Percentiles rank a stretch among this genome's conserved stretches.
These are phyloP conservation scores for Trichopria drosophilae DNA, from an alignment of 2,888 invertebrate species.

Conservation along the genomic window DNA sequence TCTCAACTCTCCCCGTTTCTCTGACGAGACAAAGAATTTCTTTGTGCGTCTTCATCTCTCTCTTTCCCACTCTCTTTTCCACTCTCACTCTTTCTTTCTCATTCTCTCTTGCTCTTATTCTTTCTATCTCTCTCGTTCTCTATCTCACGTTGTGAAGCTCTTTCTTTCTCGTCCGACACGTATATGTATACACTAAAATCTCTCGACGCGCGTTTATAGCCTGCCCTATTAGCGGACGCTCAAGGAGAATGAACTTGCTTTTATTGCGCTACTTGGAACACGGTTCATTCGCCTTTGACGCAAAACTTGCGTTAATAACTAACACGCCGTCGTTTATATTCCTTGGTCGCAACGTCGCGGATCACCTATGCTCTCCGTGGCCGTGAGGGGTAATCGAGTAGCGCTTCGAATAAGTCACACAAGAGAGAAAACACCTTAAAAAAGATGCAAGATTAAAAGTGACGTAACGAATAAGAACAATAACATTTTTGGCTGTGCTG, in stretches of 20 bases:
- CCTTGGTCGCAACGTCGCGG: slow-evolving; percentile 26
- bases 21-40: slow-evolving; percentile 41
- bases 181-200: slow-evolving; percentile 40
- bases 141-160: not conserved
- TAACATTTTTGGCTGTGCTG: no score
- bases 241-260: slow-evolving; percentile 43
- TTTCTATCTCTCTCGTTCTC: slow-evolving; percentile 2
- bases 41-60: slow-evolving; percentile 38
- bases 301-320: slow-evolving; percentile 32
- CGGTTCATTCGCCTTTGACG: slow-evolving; percentile 39
- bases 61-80: not conserved
- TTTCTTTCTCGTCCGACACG: slow-evolving; percentile 23
- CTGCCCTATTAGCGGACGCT: slow-evolving; percentile 45
- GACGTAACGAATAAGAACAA: no score
- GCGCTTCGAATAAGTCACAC: slow-evolving; percentile 1
- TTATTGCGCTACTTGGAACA: slow-evolving; percentile 40
- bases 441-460: no score
- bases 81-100: not conserved
- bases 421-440: no score
- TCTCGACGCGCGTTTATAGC: slow-evolving; percentile 39
- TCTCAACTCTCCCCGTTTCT: slow-evolving; percentile 2
- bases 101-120: not conserved
- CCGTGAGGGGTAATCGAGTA: slow-evolving; percentile 4
- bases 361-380: slow-evolving; percentile 29
- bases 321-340: slow-evolving; percentile 37